Conservation (phyloP, 2,888 invertebrate genomes). For the Agonum fuliginosum region DNA sequence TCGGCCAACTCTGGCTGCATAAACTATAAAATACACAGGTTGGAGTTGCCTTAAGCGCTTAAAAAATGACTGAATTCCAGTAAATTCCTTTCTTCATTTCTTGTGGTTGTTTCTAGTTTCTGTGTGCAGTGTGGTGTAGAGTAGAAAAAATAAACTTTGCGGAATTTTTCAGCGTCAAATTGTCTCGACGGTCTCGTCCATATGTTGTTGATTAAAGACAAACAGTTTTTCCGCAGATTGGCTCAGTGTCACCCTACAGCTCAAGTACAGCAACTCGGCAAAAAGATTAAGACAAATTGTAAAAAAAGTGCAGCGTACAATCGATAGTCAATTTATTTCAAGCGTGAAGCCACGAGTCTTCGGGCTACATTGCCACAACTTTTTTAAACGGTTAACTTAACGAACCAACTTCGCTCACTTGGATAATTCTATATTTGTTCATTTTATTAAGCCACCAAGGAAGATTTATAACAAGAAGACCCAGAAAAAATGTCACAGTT, state of each 20-base stretch:
- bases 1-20: too few species aligned
- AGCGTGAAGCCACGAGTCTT: not conserved
- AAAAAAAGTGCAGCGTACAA: slow-evolving; percentile 44
- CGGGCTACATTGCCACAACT: slow-evolving; percentile 27
- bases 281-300: slow-evolving; percentile 56
- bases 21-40: too few species aligned
- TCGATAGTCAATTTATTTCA: slow-evolving; percentile 52
- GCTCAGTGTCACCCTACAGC: slow-evolving; percentile 41
- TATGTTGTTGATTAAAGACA: slow-evolving; percentile 39
- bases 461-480: slow-evolving; percentile 31
- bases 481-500: too few species aligned
- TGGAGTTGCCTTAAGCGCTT: too few species aligned
- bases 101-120: too few species aligned
- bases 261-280: slow-evolving; percentile 26
- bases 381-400: slow-evolving; percentile 43
- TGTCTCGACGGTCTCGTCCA: too few species aligned
- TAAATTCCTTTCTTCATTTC: too few species aligned
- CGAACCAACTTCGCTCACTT: slow-evolving; percentile 21
- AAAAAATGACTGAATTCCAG: too few species aligned
- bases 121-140: too few species aligned
- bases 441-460: slow-evolving; percentile 7
- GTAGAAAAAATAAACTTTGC: too few species aligned
- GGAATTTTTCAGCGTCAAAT: too few species aligned
- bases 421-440: slow-evolving; percentile 41
- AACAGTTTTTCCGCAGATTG: slow-evolving; percentile 38